A percentile compares a stretch with the other conserved stretches of the same genome.
phyloP scores from a whole-genome alignment of 1,140 invertebrate species.

The Armadillidium nasatum region DNA sequence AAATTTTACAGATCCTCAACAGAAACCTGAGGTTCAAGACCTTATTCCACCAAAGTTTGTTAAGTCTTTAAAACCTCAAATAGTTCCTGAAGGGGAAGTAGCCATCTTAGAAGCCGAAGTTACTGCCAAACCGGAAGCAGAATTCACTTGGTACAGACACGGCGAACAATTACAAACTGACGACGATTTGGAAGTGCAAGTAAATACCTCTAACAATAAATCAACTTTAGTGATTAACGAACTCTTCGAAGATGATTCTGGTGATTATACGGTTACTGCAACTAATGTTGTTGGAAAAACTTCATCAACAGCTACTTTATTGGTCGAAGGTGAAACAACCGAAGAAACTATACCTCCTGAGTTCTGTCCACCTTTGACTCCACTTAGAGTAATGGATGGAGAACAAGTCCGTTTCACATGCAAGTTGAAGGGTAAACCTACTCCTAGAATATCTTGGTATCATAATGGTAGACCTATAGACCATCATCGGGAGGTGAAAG shows the following conservation, averaged over 20 bases:
- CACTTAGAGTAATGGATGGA: conserved; percentile 83
- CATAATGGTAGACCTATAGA: conserved; percentile 66
- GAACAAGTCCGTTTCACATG: conserved; percentile 76
- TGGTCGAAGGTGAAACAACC: conserved; percentile 52
- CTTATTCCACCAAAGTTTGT: conserved; percentile 64
- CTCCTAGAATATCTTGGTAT: conserved; percentile 75
- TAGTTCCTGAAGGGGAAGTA: conserved; percentile 66
- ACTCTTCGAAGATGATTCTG: conserved; percentile 64
- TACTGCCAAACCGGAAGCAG: conserved; percentile 68
- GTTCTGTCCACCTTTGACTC: conserved; percentile 65
- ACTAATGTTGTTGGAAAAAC: conserved; percentile 82
- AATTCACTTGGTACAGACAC: conserved; percentile 80
- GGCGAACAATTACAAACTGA: conserved; percentile 56
- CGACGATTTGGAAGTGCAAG: conserved; percentile 57
- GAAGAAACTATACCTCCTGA: conserved; percentile 65
- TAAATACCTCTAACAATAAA: conserved; percentile 69
- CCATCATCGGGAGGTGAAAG: conserved; percentile 71
- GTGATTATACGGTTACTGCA: conserved; percentile 78
- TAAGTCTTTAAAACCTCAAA: conserved; percentile 64
- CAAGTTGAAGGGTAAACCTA: conserved; percentile 68
- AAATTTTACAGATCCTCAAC: conserved; percentile 51
- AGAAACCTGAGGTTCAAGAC: conserved; percentile 57
- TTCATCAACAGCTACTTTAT: conserved; percentile 71
- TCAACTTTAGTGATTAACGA: conserved; percentile 75
- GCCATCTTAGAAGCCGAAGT: conserved; percentile 72